A percentile compares a stretch with the other conserved stretches of the same genome.
Conservation (phyloP, 1,140 invertebrate species). For the Ladona fulva region DNA sequence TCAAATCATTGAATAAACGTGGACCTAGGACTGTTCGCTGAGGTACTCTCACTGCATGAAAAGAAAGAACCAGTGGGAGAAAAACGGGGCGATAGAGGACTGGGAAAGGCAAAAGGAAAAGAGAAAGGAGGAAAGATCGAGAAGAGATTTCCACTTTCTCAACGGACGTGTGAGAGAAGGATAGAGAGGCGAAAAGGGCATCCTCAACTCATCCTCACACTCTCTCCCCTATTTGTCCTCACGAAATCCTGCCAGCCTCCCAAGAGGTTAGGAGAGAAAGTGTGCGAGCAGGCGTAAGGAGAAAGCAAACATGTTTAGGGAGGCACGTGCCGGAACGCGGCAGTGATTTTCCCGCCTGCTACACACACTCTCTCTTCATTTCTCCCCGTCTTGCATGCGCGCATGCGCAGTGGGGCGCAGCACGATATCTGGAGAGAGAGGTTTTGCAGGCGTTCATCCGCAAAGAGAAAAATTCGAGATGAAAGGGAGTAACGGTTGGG, state of each 20-base stretch:
- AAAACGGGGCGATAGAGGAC: too few relatives aligned
- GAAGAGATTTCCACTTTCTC: too few relatives aligned
- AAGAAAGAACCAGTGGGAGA: too few relatives aligned
- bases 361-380: neutral
- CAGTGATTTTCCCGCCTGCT: neutral
- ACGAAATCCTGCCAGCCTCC: too few relatives aligned
- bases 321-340: constrained; percentile 3
- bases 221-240: too few relatives aligned
- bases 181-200: neutral
- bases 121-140: too few relatives aligned
- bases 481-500: neutral
- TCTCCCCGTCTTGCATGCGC: neutral
- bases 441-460: neutral
- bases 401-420: neutral
- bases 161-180: neutral
- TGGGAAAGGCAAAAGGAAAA: too few relatives aligned
- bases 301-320: constrained; percentile 5
- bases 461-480: neutral
- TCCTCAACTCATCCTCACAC: too few relatives aligned
- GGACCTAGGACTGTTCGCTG: too few relatives aligned
- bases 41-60: too few relatives aligned
- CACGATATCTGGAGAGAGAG: neutral
- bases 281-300: neutral
- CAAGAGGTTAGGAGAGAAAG: too few relatives aligned
- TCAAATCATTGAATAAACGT: too few relatives aligned